Percentiles rank a stretch among this genome's conserved stretches.
phyloP scores from a whole-genome alignment of 1,140 invertebrate species.

The Himalopsyche phryganea region DNA sequence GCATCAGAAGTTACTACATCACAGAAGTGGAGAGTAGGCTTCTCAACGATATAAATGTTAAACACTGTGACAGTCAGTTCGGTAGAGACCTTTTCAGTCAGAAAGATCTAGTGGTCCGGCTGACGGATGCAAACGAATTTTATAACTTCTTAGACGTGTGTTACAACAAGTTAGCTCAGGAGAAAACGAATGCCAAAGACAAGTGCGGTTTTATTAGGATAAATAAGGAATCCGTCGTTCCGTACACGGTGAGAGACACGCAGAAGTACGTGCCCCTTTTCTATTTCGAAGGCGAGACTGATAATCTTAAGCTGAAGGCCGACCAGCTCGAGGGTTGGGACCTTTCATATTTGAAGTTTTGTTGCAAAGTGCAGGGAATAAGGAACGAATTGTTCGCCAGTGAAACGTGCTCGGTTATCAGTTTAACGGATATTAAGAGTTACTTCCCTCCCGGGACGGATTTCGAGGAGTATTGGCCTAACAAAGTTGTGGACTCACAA shows the following conservation, averaged over 20 bases:
- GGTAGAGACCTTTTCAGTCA: conserved; percentile 84
- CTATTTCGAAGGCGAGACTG: conserved; percentile 90
- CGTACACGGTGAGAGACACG: conserved; percentile 79
- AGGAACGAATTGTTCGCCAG: conserved; percentile 85
- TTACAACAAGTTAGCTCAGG: conserved; percentile 72
- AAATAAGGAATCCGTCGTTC: conserved; percentile 90
- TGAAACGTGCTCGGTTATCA: conserved; percentile 84
- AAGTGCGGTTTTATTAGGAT: conserved; percentile 92
- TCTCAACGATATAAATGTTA: conserved; percentile 89
- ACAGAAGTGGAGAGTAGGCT: conserved; percentile 85
- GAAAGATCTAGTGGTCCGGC: conserved; percentile 84
- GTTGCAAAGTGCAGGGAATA: conserved; percentile 91
- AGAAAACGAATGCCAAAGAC: conserved; percentile 61
- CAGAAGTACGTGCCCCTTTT: conserved; percentile 91
- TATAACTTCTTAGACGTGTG: conserved; percentile 87
- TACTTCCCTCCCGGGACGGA: conserved; percentile 85
- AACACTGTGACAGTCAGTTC: conserved; percentile 88
- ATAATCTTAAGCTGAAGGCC: conserved; percentile 81
- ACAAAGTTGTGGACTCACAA: conserved; percentile 75
- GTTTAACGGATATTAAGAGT: conserved; percentile 83
- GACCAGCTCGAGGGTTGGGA: conserved; percentile 86
- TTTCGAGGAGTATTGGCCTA: conserved; percentile 90
- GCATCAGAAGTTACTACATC: conserved; percentile 90
- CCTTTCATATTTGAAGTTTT: conserved; percentile 87
- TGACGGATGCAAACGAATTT: conserved; percentile 85